These are phyloP conservation scores for Porites lobata DNA, from an alignment of 92 coral and sea anemone species.

Conservation along the genomic window DNA sequence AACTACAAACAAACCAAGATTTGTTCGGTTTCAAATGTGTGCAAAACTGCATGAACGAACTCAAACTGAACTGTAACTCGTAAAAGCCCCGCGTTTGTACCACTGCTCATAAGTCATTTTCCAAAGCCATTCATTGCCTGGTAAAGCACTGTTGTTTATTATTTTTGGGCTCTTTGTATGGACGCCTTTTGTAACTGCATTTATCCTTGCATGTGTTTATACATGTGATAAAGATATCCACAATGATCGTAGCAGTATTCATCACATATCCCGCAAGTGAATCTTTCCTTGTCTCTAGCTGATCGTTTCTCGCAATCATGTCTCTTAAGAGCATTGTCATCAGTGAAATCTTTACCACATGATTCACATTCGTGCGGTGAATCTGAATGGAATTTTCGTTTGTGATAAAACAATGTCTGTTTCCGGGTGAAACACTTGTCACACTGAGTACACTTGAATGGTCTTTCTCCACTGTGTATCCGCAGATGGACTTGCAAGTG, in stretches of 20 bases:
- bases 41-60: too few relatives aligned
- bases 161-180: not conserved
- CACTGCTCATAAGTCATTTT: too few relatives aligned
- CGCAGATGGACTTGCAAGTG: too few relatives aligned
- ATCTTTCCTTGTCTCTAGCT: not conserved
- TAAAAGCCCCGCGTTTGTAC: accelerated
- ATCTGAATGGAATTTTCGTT: not conserved
- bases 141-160: not conserved
- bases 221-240: not conserved
- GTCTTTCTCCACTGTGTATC: not conserved
- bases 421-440: not conserved
- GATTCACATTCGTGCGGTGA: not conserved
- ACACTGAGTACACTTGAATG: not conserved
- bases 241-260: not conserved
- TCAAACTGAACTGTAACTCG: too few relatives aligned
- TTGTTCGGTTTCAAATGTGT: too few relatives aligned
- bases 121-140: too few relatives aligned
- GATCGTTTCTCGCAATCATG: not conserved
- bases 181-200: not conserved
- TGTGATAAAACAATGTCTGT: not conserved
- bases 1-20: too few relatives aligned
- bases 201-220: not conserved
- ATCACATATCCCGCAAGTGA: not conserved
- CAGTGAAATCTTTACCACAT: not conserved
- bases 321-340: not conserved